Evolutionary conservation across 2,888 invertebrate genomes (phyloP), one percentile per base, ranked within the genome.

Genomic region (Sesia apiformis): DNA sequence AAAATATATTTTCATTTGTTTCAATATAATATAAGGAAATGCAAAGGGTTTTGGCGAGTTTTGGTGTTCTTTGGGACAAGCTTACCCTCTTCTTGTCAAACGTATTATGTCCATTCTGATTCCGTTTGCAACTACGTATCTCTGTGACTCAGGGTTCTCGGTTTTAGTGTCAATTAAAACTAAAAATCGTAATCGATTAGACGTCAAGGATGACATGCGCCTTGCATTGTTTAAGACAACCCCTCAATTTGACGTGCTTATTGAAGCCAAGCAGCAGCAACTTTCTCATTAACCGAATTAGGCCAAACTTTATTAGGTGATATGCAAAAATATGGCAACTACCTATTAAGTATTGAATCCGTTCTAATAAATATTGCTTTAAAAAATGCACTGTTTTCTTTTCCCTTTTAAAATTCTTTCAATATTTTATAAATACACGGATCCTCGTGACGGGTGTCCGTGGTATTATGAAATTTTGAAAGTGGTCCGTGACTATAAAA

Each of bases 101-200:
- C 41, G 8, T 57, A 56, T 51, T n/a, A 56, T 55, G 56, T 55
- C 51, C 39, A 56, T 56, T 23, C 50, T 50, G 38, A 56, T 56
- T 56, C 51, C 56, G 51, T 51, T 56, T 56, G 51, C 56, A 8
- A 56, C 56, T 53, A 58, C 40, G 38, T 57, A 57, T 38, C 57
- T 57, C 40, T 53, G 53, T 57, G 53, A n/a, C n/a, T 53, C 57
- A 57, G 52, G 57, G 52, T 57, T 57, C 39, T 57, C 56, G 40
- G 40, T 56, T 46, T 57, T 57, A 57, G 55, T 57, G 52, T 57
- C 57, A 43, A n/a, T n/a, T n/a, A n/a, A n/a, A n/a, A n/a, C n/a
- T n/a, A 57, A 41, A 38, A 49, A 56, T 3, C 4, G 3, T n/a
- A 49, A 49, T 8, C 38, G 49, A 23, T 49, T 49, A 49, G 49